Evolutionary conservation across 2,888 invertebrate species (phyloP).

Genomic region (Muscina levida): DNA sequence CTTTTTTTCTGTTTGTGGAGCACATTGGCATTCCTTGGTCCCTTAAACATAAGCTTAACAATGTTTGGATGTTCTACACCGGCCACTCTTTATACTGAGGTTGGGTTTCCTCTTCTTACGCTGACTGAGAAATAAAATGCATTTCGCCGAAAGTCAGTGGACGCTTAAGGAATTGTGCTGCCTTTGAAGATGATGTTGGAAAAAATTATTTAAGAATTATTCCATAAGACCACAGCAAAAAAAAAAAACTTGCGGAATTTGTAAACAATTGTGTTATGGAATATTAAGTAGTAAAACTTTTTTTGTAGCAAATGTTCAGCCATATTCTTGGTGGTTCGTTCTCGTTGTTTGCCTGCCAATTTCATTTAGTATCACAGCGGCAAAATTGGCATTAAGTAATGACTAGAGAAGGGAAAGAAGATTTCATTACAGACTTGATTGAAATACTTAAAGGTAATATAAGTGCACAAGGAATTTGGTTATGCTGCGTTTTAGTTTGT

Average conservation of each 20-base stretch:
- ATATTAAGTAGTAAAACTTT: slow-evolving; percentile 17
- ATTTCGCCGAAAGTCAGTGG: not conserved
- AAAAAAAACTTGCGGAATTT: slow-evolving; percentile 17
- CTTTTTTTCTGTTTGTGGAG: not conserved
- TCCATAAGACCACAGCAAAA: not conserved
- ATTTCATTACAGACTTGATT: no score
- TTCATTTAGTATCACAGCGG: not conserved
- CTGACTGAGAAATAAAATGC: not conserved
- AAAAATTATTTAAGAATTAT: not conserved
- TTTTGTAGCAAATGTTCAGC: not conserved
- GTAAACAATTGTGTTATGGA: slow-evolving; percentile 24
- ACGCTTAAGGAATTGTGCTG: not conserved
- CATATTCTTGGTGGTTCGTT: not conserved
- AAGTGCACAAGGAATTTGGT: no score
- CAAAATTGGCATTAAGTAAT: slow-evolving; percentile 10
- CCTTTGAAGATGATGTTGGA: not conserved
- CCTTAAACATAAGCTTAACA: slow-evolving; percentile 15
- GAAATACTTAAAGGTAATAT: no score
- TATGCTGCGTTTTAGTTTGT: no score
- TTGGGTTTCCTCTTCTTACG: not conserved
- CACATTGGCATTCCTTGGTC: not conserved
- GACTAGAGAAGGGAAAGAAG: no score
- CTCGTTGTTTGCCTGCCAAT: slow-evolving; percentile 14
- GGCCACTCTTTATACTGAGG: not conserved
- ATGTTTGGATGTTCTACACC: slow-evolving; percentile 21